phyloP scores from a whole-genome alignment of 2,888 invertebrate genomes.

The Linyphia triangularis region DNA sequence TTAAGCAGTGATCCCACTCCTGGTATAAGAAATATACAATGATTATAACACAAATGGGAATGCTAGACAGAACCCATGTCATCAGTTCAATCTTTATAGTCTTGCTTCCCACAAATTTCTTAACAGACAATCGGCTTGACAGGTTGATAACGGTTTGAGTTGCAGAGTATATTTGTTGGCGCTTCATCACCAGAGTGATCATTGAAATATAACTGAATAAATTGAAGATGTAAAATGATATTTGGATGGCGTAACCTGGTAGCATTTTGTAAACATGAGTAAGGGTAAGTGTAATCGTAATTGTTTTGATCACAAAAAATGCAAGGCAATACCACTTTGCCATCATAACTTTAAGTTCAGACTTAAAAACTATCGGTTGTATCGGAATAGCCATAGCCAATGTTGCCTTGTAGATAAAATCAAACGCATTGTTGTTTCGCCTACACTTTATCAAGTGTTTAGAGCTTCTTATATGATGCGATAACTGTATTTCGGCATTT shows the following conservation, averaged over 20 bases:
- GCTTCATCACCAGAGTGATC: neutral
- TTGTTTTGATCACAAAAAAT: constrained; percentile 5
- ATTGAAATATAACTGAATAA: constrained; percentile 11
- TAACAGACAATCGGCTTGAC: neutral
- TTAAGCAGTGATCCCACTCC: neutral
- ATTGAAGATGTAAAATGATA: constrained; percentile 23
- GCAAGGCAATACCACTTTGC: neutral
- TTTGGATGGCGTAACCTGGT: neutral
- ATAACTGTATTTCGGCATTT: neutral
- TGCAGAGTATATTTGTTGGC: neutral
- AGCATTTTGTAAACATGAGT: constrained; percentile 13
- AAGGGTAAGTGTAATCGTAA: neutral
- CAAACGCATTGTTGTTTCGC: neutral
- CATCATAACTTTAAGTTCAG: neutral
- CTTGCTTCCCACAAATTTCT: constrained; percentile 27
- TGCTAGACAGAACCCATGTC: neutral
- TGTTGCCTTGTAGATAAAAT: constrained; percentile 1
- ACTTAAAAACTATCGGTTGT: neutral
- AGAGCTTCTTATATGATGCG: neutral
- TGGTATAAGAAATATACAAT: constrained; percentile 30
- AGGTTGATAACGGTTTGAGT: neutral
- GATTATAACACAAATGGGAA: neutral
- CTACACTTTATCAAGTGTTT: neutral
- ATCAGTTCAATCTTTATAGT: neutral
- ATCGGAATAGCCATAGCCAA: constrained; percentile 20